Evolutionary conservation across 1,140 invertebrate genomes (phyloP), one percentile per base, ranked within the genome.

Genomic region (Drosophila kanapiae): DNA sequence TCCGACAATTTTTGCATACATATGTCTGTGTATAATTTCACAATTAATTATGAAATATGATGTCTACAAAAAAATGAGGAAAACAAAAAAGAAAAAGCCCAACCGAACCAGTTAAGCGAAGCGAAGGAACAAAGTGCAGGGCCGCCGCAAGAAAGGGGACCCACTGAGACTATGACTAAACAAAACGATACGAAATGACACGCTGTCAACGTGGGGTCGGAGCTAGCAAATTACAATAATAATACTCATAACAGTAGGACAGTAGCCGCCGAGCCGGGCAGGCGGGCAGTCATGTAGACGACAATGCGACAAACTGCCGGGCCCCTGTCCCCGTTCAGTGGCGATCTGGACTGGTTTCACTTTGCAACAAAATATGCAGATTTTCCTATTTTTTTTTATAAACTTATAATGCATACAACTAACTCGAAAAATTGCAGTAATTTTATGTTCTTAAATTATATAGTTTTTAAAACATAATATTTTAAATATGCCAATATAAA

Each of bases 1-100:
- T 43, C 60, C 70, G 49, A 67, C 51, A 64, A 74, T 80, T 86
- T 86, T 82, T 83, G 76, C 83, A 83, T 76, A 65, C 74, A 56
- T 80, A 80, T 82, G 69, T 42, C 77, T 74, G 56, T 83, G 83
- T 83, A 87, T 87, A 87, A 87, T 87, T 88, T 83, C 43, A 88
- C 83, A 87, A 88, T 88, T 87, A 87, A 87, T 87, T 87, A 87
- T 87, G 76, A 87, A 83, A 87, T 83, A 71, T 80, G 83, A 57
- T 77, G 64, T n/a, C n/a, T 45, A 61, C 67, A 70, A 65, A 42
- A 54, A 67, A 77, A 59, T 57, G 51, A 45, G 27, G 31, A 48
- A 65, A 59, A 51, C n/a, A 67, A 16, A 48, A 49, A 37, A 40
- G 45, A 57, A 61, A 62, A 45, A 31, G 38, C 61, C 54, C 37